Evolutionary conservation across 2,888 invertebrate genomes (phyloP), one percentile per base, ranked within the genome.

Genomic region (Gerris lacustris): DNA sequence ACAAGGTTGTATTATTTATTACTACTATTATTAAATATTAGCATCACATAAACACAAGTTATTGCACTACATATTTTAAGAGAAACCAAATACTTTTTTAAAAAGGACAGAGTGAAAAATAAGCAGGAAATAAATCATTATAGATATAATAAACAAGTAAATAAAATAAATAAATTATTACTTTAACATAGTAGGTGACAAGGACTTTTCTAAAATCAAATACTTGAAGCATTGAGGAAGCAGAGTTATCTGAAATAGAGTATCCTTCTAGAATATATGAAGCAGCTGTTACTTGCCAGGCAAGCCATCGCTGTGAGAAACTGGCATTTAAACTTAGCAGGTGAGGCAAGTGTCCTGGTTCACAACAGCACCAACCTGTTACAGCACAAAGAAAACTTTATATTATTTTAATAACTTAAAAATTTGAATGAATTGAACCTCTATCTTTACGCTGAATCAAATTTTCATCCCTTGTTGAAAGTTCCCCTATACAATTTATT

Each of bases 181-280:
- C 93, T 87, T 98, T 97, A 66, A 99, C 94, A 79, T 97, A 99
- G 80, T 97, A 96, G 0, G 96, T 95, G 77, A 99, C 94, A 76
- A 99, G 86, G 75, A 97, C 92, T 83, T 96, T 96, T 67, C 99
- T 84, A 79, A 98, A 93, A 82, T 99, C 98, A 81, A 95, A 98
- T 11, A 96, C 94, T 83, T 98, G 97, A 75, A 99, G 85, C 88
- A 98, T 96, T 75, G 96, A 94, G 45, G 92, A 91, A 64, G 97
- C 98, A 78, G 92, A 91, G 83, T 98, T 99, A 82, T 99, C 98
- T 0, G 94, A 92, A 78, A 99, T 98, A 76, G 94, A 95, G 83
- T 99, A 99, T 0, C 98, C 99, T 82, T 99, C 98, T 45, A 99
- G 86, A 70, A 99, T 93, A 81, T 98, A 99, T 79, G 96, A 93